phyloP scores from a whole-genome alignment of 2,797 vertebrate genomes.

The Crossoptilon crossoptilon region DNA sequence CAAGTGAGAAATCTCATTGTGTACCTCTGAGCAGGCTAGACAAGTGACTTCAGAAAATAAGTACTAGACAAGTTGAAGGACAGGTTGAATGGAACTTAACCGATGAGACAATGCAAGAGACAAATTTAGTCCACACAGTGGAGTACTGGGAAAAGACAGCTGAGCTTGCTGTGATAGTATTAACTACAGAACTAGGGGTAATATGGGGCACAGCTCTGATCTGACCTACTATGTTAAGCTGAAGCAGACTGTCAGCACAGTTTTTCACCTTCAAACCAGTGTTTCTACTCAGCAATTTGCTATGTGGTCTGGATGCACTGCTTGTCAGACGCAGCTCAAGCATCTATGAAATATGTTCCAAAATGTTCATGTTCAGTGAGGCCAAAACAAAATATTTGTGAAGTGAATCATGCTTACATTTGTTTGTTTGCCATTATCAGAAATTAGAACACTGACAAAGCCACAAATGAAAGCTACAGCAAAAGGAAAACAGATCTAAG shows the following conservation, averaged over 20 bases:
- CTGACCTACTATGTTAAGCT: neutral
- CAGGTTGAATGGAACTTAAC: conserved; percentile 61
- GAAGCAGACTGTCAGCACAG: neutral
- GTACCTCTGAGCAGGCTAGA: neutral
- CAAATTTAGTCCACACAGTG: conserved; percentile 1
- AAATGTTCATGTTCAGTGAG: fast-evolving
- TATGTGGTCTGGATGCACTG: neutral
- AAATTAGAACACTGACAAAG: neutral
- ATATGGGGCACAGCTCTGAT: neutral
- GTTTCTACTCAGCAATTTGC: neutral
- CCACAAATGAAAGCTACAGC: neutral
- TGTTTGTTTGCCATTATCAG: neutral
- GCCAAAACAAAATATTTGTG: neutral
- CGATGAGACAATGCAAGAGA: conserved; percentile 12
- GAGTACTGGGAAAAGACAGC: neutral
- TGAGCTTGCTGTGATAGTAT: conserved; percentile 10
- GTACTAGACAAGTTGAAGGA: conserved; percentile 59
- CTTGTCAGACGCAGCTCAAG: neutral
- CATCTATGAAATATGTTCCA: neutral
- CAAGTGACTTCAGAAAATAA: conserved; percentile 17
- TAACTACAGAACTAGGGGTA: neutral
- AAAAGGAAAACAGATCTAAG: neutral
- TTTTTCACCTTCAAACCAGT: neutral
- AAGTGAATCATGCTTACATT: neutral
- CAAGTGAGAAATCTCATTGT: neutral